Conservation (phyloP, 1,140 invertebrate genomes). For the Papilio dardanus region DNA sequence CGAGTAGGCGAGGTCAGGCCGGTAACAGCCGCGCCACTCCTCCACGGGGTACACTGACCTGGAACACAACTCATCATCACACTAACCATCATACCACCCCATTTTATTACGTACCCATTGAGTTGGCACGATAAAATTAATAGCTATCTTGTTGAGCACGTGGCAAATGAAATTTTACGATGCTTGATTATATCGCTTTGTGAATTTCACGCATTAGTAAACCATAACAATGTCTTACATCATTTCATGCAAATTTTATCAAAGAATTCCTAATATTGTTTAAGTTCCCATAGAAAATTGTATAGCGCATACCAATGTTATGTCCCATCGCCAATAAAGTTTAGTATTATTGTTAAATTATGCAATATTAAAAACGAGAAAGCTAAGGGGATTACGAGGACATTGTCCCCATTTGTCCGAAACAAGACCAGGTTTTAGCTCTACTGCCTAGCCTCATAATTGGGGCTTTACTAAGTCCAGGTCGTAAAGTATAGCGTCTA, state of each 20-base stretch:
- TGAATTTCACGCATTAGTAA: not conserved
- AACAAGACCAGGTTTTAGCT: too few species aligned
- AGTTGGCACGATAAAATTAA: too few species aligned
- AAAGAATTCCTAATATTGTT: slow-evolving; percentile 5
- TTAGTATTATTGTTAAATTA: not conserved
- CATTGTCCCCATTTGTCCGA: too few species aligned
- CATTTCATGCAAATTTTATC: not conserved
- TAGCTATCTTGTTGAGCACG: not conserved
- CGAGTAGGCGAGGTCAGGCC: slow-evolving; percentile 37
- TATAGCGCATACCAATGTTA: not conserved
- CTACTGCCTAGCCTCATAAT: too few species aligned
- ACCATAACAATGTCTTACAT: too few species aligned
- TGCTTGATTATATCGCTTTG: not conserved
- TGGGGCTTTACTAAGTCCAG: not conserved
- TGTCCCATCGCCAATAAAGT: not conserved
- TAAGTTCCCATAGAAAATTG: not conserved
- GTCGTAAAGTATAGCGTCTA: not conserved
- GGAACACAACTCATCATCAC: not conserved
- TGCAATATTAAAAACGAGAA: not conserved
- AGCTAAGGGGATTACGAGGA: not conserved
- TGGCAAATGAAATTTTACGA: not conserved
- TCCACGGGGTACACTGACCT: slow-evolving; percentile 29
- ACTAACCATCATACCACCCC: not conserved
- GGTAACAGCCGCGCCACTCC: slow-evolving; percentile 40
- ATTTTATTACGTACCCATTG: too few species aligned